Evolutionary conservation across 2,113 vertebrate genomes (phyloP).

Genomic region (Nesogale talazaci): DNA sequence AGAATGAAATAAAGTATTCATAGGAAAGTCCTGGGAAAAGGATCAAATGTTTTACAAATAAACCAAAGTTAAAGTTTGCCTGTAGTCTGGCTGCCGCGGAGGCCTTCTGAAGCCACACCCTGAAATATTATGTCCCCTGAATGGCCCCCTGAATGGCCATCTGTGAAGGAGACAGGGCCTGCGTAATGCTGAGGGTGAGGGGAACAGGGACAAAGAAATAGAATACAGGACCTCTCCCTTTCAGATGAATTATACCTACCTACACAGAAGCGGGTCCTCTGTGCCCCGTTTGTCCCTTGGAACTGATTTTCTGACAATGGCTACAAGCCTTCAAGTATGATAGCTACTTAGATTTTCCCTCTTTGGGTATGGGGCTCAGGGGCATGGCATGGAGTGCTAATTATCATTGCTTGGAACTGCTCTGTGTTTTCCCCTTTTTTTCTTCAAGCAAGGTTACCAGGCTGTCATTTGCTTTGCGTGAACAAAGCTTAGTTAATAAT

Average conservation of each 20-base stretch:
- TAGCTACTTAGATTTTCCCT: not conserved
- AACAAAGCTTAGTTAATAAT: not conserved
- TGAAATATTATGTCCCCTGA: not conserved
- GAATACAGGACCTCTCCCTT: not conserved
- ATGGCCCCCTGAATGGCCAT: not conserved
- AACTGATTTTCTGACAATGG: not conserved
- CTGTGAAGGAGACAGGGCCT: not conserved
- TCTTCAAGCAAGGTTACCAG: not conserved
- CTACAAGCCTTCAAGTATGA: no score
- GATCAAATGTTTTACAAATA: not conserved
- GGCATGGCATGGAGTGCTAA: not conserved
- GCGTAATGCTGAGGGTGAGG: not conserved
- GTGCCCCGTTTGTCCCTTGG: not conserved
- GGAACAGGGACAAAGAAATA: not conserved
- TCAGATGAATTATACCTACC: fast-evolving
- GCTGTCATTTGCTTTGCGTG: not conserved
- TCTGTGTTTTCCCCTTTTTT: not conserved
- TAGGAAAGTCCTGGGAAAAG: not conserved
- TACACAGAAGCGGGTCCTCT: not conserved
- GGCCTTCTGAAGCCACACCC: not conserved
- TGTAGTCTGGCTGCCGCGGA: not conserved
- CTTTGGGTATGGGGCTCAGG: not conserved
- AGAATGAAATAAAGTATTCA: not conserved
- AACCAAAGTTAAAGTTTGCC: not conserved
- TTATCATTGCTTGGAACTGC: not conserved